phyloP scores from a whole-genome alignment of 2,888 invertebrate genomes.

The Crossocerus cetratus region DNA sequence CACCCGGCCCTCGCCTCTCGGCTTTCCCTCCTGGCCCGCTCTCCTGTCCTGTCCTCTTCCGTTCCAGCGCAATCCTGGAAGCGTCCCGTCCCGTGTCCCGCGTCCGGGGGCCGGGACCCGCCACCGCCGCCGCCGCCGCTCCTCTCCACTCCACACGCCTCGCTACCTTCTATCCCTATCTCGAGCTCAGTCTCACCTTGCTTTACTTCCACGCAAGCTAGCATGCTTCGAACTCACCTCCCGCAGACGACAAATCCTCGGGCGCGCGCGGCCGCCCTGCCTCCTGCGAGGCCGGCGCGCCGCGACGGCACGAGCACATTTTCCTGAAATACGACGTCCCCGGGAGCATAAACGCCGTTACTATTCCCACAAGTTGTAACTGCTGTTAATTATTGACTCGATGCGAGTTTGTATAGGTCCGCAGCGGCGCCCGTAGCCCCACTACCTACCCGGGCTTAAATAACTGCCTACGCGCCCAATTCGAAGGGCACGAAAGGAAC shows the following conservation, averaged over 20 bases:
- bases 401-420: constrained; percentile 58
- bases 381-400: constrained; percentile 77
- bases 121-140: no score
- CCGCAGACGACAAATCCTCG: constrained; percentile 69
- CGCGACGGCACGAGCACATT: constrained; percentile 74
- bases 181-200: constrained; percentile 1
- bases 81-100: background rate
- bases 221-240: constrained; percentile 54
- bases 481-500: no score
- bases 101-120: no score
- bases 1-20: no score
- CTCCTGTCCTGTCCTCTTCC: background rate
- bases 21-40: background rate
- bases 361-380: constrained; percentile 77
- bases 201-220: constrained; percentile 41
- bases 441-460: no score
- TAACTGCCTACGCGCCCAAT: no score
- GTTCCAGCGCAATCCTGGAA: no score
- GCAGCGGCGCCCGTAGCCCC: constrained; percentile 17
- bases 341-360: constrained; percentile 76
- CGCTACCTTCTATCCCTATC: no score
- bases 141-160: no score
- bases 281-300: constrained; percentile 42
- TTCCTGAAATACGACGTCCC: constrained; percentile 77
- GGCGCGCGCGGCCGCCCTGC: constrained; percentile 52